phyloP scores from a whole-genome alignment of 2,113 vertebrate genomes.

The Pachyramphus minor region DNA sequence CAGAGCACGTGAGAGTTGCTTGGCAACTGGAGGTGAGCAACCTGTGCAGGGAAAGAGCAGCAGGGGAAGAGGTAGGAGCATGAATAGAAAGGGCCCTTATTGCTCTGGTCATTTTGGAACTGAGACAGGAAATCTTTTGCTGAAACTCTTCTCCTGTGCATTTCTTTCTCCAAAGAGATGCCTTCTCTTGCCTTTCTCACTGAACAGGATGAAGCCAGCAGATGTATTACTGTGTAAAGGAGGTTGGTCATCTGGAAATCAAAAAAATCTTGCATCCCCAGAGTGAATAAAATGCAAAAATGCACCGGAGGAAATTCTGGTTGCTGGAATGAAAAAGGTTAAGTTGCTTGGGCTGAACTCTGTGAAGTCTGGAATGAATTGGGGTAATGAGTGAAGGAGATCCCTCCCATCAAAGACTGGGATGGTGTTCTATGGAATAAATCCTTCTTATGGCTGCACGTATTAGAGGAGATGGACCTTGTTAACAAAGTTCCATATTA shows the following conservation, averaged over 20 bases:
- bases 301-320: background rate
- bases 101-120: background rate
- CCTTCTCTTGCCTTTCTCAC: background rate
- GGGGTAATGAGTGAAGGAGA: background rate
- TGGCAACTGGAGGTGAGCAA: constrained; percentile 66
- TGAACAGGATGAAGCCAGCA: background rate
- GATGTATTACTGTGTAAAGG: background rate
- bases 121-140: background rate
- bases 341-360: background rate
- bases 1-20: constrained; percentile 40
- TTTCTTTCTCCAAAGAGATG: background rate
- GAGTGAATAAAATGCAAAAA: background rate
- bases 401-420: background rate
- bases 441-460: background rate
- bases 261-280: background rate
- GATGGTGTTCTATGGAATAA: background rate
- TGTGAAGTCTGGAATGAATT: background rate
- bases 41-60: constrained; percentile 15
- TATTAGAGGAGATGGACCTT: background rate
- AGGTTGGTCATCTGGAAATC: background rate
- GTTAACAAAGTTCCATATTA: background rate
- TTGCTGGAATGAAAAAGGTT: background rate
- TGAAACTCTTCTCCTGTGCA: background rate
- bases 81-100: background rate
- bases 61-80: background rate